These are phyloP conservation scores for Kryphioiulus occultus DNA, from an alignment of 2,888 invertebrate genomes.

Conservation along the genomic window DNA sequence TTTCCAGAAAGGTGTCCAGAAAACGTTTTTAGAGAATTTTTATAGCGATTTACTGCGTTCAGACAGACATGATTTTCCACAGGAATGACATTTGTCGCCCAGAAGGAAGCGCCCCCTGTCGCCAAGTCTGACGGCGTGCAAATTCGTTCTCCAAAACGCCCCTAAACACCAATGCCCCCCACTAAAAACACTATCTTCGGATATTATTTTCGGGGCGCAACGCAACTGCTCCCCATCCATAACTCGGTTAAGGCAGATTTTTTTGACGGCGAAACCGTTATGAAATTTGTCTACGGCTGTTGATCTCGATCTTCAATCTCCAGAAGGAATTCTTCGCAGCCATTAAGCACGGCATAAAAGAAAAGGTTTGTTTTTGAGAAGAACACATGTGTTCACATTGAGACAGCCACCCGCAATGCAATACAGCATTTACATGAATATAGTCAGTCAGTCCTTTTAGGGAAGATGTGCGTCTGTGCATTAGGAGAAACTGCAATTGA, in stretches of 20 bases:
- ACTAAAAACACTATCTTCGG: neutral
- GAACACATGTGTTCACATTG: neutral
- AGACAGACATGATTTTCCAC: too few relatives aligned
- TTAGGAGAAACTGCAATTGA: neutral
- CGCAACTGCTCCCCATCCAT: neutral
- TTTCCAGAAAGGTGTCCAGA: too few relatives aligned
- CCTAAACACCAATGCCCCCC: neutral
- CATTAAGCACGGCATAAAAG: neutral
- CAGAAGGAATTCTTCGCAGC: neutral
- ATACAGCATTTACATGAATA: neutral
- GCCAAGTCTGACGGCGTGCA: neutral
- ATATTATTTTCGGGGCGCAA: neutral
- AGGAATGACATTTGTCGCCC: neutral
- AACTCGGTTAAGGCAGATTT: slow-evolving; percentile 3
- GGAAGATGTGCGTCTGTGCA: neutral
- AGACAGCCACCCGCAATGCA: neutral
- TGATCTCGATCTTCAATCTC: slow-evolving; percentile 7
- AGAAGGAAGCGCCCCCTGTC: neutral
- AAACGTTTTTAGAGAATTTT: too few relatives aligned
- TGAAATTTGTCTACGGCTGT: slow-evolving; percentile 16
- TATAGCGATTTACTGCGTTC: too few relatives aligned
- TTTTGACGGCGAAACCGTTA: neutral
- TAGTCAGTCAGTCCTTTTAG: neutral
- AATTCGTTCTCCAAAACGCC: neutral
- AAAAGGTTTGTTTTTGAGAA: neutral